phyloP scores from a whole-genome alignment of 2,797 vertebrate genomes.

The Catharus ustulatus region DNA sequence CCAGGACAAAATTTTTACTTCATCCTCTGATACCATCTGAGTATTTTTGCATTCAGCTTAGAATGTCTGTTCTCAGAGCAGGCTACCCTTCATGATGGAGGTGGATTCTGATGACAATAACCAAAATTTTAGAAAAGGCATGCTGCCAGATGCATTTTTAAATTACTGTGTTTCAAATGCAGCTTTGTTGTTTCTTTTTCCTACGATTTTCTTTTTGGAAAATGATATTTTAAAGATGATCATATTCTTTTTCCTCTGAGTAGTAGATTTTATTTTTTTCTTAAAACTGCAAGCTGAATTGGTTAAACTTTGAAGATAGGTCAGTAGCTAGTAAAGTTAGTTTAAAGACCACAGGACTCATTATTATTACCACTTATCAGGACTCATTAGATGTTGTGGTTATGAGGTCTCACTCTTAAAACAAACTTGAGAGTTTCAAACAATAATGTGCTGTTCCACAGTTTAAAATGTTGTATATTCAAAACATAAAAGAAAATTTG shows the following conservation, averaged over 20 bases:
- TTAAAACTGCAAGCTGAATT: not conserved
- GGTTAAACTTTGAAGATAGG: not conserved
- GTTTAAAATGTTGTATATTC: not conserved
- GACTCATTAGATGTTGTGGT: not conserved
- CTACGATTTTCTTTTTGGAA: not conserved
- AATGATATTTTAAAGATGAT: not conserved
- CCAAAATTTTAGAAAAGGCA: not conserved
- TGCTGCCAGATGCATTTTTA: not conserved
- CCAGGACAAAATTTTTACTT: not conserved
- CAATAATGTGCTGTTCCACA: not conserved
- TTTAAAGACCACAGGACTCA: not conserved
- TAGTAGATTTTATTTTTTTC: not conserved
- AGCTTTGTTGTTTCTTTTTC: not conserved
- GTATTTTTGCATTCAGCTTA: not conserved
- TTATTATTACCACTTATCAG: not conserved
- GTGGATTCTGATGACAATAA: not conserved
- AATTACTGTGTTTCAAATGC: not conserved
- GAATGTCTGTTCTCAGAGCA: fast-evolving
- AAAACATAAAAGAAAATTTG: not conserved
- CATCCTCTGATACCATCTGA: fast-evolving
- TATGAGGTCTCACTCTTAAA: conserved; percentile 20
- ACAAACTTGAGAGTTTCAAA: conserved; percentile 4
- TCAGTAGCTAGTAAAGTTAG: not conserved
- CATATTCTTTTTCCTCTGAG: not conserved
- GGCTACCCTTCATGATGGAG: not conserved